Conservation (phyloP, 2,797 vertebrate species). For the Neostethus bicornis region DNA sequence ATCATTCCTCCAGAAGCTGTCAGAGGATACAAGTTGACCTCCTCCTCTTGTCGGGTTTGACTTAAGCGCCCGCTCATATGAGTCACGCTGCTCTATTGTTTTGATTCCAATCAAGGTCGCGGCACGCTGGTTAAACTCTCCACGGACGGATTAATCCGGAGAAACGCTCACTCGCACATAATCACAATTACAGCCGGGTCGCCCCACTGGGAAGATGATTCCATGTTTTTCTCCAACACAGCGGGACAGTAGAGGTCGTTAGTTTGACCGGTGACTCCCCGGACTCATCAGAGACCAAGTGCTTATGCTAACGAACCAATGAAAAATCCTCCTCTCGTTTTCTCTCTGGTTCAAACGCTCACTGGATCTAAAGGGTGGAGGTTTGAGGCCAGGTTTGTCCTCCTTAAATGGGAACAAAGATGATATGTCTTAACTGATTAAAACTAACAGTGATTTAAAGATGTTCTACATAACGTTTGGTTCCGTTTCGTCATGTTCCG, state of each 20-base stretch:
- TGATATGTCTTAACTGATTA: no score
- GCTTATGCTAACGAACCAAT: no score
- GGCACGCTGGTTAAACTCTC: constrained; percentile 40
- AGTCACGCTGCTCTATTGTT: constrained; percentile 36
- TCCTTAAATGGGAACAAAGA: no score
- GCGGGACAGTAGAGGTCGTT: constrained; percentile 33
- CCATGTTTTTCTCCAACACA: constrained; percentile 32
- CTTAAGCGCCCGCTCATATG: constrained; percentile 2
- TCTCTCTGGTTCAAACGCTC: constrained; percentile 35
- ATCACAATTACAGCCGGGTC: constrained; percentile 29
- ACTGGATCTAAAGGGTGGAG: no score
- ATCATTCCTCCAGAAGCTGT: constrained; percentile 28
- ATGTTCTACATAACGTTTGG: no score
- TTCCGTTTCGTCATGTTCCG: no score
- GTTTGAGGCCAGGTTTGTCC: no score
- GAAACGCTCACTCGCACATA: constrained; percentile 28
- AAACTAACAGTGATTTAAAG: no score
- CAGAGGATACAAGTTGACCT: constrained; percentile 10
- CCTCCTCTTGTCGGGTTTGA: constrained; percentile 9
- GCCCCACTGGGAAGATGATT: constrained; percentile 43
- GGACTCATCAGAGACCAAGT: no score
- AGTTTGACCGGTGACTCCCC: constrained; percentile 27
- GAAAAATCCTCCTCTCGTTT: constrained; percentile 13
- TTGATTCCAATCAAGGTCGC: constrained; percentile 57
- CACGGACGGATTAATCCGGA: constrained; percentile 34